Evolutionary conservation across 1,140 invertebrate genomes (phyloP).

Genomic region (Saxidomus purpurata): DNA sequence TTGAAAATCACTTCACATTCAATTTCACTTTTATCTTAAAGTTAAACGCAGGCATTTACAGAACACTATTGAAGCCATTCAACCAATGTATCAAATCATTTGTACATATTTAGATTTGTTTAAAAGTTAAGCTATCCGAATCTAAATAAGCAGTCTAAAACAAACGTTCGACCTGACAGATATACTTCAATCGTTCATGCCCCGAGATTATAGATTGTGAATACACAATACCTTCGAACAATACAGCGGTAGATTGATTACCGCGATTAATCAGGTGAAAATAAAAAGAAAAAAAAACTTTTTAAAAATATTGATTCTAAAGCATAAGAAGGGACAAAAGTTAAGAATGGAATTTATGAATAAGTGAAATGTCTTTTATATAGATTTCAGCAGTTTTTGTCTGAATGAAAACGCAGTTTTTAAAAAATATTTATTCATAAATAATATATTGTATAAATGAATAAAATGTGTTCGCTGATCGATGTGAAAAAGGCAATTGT

Average conservation of each 20-base stretch:
- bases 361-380: background rate
- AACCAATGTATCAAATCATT: slow-evolving; percentile 6
- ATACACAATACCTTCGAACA: slow-evolving; percentile 21
- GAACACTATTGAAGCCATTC: background rate
- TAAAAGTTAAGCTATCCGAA: slow-evolving; percentile 28
- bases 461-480: background rate
- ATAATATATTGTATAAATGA: background rate
- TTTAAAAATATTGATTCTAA: slow-evolving; percentile 53
- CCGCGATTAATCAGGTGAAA: slow-evolving; percentile 47
- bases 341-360: slow-evolving; percentile 9
- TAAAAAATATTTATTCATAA: background rate
- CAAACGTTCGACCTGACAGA: slow-evolving; percentile 27
- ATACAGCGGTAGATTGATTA: slow-evolving; percentile 13
- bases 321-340: background rate
- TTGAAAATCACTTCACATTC: background rate
- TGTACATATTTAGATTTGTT: slow-evolving; percentile 38
- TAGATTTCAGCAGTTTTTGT: background rate
- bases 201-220: slow-evolving; percentile 49
- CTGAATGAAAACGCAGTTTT: background rate
- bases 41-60: slow-evolving; percentile 1
- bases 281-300: slow-evolving; percentile 48
- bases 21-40: slow-evolving; percentile 9
- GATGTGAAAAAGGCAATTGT: background rate
- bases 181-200: background rate
- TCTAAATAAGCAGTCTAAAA: slow-evolving; percentile 2